Evolutionary conservation across 2,113 vertebrate genomes (phyloP).

Genomic region (Acanthisitta chloris): DNA sequence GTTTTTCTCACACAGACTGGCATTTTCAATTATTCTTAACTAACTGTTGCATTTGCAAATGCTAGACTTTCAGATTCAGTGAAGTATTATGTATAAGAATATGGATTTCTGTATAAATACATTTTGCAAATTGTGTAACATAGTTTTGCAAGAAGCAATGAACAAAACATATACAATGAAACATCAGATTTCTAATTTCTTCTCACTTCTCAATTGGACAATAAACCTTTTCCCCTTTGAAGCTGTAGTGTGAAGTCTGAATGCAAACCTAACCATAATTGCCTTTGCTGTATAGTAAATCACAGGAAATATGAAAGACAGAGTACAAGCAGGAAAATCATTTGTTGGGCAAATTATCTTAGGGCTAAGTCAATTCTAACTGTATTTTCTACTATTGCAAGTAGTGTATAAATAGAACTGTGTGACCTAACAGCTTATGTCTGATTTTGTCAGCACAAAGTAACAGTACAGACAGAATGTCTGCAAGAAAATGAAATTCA

Average conservation of each 20-base stretch:
- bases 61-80: background rate
- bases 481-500: background rate
- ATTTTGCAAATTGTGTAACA: background rate
- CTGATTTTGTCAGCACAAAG: background rate
- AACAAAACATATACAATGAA: background rate
- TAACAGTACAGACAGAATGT: background rate
- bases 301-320: background rate
- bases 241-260: background rate
- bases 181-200: background rate
- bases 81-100: background rate
- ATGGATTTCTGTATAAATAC: background rate
- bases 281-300: background rate
- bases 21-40: background rate
- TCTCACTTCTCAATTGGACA: background rate
- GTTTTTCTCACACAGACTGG: background rate
- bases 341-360: background rate
- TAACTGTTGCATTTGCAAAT: background rate
- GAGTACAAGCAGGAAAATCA: background rate
- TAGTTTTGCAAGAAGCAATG: background rate
- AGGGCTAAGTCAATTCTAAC: background rate
- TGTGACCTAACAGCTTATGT: background rate
- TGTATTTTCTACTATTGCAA: background rate
- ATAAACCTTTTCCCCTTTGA: background rate
- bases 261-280: background rate
- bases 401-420: background rate